Percentiles rank a stretch among this genome's conserved stretches.
These are phyloP conservation scores for Parotocinclus haroldoi DNA, from an alignment of 2,797 vertebrate genomes.

Conservation along the genomic window DNA sequence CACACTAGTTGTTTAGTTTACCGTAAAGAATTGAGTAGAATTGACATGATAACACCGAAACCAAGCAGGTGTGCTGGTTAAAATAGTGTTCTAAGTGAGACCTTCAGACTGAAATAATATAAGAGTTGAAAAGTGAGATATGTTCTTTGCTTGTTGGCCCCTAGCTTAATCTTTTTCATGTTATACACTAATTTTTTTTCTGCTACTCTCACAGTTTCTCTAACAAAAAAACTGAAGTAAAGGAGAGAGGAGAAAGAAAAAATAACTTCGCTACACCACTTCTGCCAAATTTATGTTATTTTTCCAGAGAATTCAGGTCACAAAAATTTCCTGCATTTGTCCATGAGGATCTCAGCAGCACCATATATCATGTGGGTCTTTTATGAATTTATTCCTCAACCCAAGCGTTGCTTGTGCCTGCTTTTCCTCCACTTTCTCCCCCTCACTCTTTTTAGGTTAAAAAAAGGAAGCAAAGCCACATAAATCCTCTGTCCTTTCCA, in stretches of 20 bases:
- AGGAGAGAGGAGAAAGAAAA: not conserved
- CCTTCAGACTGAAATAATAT: constrained; percentile 51
- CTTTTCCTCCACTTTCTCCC: constrained; percentile 21
- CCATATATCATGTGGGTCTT: constrained; percentile 51
- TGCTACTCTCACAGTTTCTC: constrained; percentile 13
- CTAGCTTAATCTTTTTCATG: constrained; percentile 28
- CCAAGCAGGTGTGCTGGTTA: constrained; percentile 21
- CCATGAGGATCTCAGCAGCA: constrained; percentile 39
- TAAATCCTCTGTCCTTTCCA: constrained; percentile 77
- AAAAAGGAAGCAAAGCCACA: constrained; percentile 55
- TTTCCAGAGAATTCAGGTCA: constrained; percentile 55
- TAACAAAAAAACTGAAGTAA: constrained; percentile 5
- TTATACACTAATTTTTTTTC: constrained; percentile 14
- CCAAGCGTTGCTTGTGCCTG: constrained; percentile 22
- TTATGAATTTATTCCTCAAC: constrained; percentile 53
- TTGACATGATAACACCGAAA: constrained; percentile 30
- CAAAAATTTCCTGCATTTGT: constrained; percentile 53
- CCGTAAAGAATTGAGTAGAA: too few species aligned
- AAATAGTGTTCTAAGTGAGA: constrained; percentile 55
- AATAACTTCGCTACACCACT: not conserved
- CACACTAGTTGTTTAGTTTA: too few species aligned
- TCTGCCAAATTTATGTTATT: constrained; percentile 51
- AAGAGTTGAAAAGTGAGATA: constrained; percentile 59
- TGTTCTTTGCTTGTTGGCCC: not conserved
- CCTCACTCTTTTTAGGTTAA: constrained; percentile 16